Evolutionary conservation across 2,888 invertebrate species (phyloP), one percentile per base, ranked within the genome.

Genomic region (Sarcophaga subvicina): DNA sequence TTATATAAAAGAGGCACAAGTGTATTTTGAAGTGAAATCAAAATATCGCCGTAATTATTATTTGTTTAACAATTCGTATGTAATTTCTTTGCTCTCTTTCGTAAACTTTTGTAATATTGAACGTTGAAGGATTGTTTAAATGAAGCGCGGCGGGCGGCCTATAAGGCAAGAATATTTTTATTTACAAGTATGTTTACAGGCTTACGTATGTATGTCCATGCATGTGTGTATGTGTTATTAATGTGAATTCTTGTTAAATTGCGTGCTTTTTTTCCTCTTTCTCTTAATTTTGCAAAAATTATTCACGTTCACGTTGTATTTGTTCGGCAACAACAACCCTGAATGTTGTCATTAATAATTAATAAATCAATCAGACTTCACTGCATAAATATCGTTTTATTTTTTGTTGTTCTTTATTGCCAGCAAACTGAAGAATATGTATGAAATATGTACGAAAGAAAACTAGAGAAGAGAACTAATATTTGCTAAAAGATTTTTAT

Each of bases 261-360:
- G 3, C 17, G 4, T 54, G 17, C 54, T 54, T 54, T 10, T 37
- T 37, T 37, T 37, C 10, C 37, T 37, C 8, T 37, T 2, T 8
- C 10, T 37, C 8, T 37, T 37, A 37, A 8, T 37, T 37, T 37
- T 37, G 37, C 37, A 37, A 37, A 37, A 8, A 37, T 37, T 37
- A 37, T 37, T 37, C 37, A 37, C 17, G 54, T 54, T 14, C 54
- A 4, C 14, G 49, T 49, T 49, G 10, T 78, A 78, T 69, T 20
- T 76, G 67, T 73, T 60, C 73, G 67, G 66, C 78, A 67, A 69
- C 49, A 73, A 67, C 63, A 73, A 73, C 67, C 59, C 62, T 62
- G 20, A 69, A 83, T 86, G 86, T 82, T 86, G 86, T 86, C 82
- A 86, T 86, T 67, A 86, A 79, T 82, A 79, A 79, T 82, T 82